These are phyloP conservation scores for Pseudomyrmex dendroicus DNA, from an alignment of 1,140 invertebrate genomes.

Conservation along the genomic window DNA sequence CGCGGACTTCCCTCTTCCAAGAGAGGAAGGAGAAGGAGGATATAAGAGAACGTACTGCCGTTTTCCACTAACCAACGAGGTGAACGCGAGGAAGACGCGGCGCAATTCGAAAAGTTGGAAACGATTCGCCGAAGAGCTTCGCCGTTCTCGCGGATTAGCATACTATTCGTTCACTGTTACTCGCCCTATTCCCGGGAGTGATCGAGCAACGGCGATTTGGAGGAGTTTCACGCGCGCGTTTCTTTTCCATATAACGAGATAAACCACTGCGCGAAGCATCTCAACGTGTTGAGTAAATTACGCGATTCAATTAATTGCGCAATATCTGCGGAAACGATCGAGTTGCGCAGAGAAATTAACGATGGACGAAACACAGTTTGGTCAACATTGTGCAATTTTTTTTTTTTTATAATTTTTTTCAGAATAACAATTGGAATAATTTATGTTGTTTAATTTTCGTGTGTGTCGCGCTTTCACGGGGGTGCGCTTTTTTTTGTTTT, in stretches of 20 bases:
- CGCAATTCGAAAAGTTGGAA: constrained; percentile 48
- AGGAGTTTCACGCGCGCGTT: constrained; percentile 8
- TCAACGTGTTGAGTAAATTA: too few species aligned
- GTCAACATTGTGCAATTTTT: too few species aligned
- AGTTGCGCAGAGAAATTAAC: too few species aligned
- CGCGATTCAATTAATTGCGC: too few species aligned
- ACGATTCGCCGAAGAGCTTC: constrained; percentile 2
- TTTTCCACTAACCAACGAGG: constrained; percentile 27
- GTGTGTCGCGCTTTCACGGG: too few species aligned
- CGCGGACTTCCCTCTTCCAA: constrained; percentile 16
- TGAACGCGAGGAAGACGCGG: not conserved
- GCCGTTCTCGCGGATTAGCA: constrained; percentile 57
- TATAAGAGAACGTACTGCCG: constrained; percentile 12
- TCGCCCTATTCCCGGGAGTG: constrained; percentile 21
- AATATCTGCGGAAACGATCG: too few species aligned
- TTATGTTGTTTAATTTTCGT: constrained; percentile 30
- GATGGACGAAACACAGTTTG: too few species aligned
- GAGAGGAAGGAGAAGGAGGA: too few species aligned
- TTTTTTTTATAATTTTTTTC: too few species aligned
- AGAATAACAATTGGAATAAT: too few species aligned
- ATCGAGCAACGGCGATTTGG: constrained; percentile 18
- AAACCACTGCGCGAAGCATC: not conserved
- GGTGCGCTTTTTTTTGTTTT: not conserved
- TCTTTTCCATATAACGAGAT: not conserved
- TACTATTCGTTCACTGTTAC: constrained; percentile 61